Base-by-base conservation (phyloP, 2,888 invertebrate genomes). In the Odontothrips loti region DNA sequence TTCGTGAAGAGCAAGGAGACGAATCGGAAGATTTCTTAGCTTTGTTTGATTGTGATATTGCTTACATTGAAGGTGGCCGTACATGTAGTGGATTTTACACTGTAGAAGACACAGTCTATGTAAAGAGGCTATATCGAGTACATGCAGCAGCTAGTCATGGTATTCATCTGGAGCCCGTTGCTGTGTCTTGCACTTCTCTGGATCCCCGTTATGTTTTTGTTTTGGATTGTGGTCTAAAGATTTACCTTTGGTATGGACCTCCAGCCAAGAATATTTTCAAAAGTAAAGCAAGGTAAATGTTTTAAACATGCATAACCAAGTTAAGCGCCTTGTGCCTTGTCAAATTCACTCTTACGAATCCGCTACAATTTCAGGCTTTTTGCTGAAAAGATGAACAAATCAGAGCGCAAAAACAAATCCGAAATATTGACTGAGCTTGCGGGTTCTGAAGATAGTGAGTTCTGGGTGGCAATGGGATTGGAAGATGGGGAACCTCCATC, bases 361-460 rank as follows among this genome's bases (percentile, higher is more conserved):
- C 15, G 23, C 81, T 79, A 68, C 80, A 51, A 78, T 82, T 83
- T 51, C 80, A 90, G 97, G 81, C 89, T 99, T 20, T 93, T 99
- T 90, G 96, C 98, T 3, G 99, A 99, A 87, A 99, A 99, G 88
- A 96, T 99, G 82, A 99, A 98, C 88, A 99, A 99, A 88, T 96
- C 97, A 86, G 99, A 99, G 87, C 90, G 99, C 29, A 99, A 99
- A 87, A 96, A 96, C 86, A 95, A 95, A 86, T 94, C 97, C 0
- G 97, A 98, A 86, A 93, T 99, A 81, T 89, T 95, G 78, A 93
- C 95, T 0, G 94, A 97, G 86, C 89, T 90, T 63, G 95, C 96
- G 87, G 94, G 94, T 0, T 91, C 93, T 82, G 98, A 99, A 86
- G 92, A 93, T 10, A 89, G 89, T 10, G 95, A 94, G 47, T 99